Percentiles rank a stretch among this genome's conserved stretches.
These are phyloP conservation scores for Steatornis caripensis DNA, from an alignment of 2,113 vertebrate genomes.

Conservation along the genomic window DNA sequence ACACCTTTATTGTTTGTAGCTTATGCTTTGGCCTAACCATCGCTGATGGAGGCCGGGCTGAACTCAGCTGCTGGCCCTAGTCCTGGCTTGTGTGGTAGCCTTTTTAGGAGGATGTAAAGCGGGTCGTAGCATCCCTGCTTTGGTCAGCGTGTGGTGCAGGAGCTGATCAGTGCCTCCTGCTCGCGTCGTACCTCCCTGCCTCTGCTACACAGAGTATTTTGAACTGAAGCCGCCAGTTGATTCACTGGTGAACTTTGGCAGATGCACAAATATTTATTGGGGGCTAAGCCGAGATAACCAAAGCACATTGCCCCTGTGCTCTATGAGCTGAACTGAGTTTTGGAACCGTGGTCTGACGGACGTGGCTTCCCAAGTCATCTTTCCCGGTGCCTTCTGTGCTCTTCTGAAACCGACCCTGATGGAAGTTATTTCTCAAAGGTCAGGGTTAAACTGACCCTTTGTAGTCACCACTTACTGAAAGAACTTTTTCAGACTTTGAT, in stretches of 20 bases:
- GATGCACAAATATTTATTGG: slow-evolving; percentile 11
- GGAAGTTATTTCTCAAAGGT: neutral
- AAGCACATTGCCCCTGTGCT: neutral
- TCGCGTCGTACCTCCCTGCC: fast-evolving
- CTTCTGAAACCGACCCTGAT: fast-evolving
- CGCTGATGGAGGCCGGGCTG: neutral
- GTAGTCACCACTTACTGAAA: neutral
- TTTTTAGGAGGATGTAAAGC: neutral
- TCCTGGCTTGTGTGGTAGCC: neutral
- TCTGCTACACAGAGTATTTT: fast-evolving
- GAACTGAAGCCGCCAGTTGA: neutral
- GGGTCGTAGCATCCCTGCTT: neutral
- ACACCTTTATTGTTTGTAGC: neutral
- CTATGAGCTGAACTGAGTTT: neutral
- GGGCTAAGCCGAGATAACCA: neutral
- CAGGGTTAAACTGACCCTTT: neutral
- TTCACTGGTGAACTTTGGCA: slow-evolving; percentile 22
- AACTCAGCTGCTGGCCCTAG: fast-evolving
- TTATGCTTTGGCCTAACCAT: fast-evolving
- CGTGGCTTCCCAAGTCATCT: neutral
- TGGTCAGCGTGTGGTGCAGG: fast-evolving
- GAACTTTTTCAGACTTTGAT: neutral
- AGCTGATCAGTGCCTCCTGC: neutral
- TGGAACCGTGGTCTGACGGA: neutral
- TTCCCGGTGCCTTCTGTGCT: neutral